Percentiles rank a stretch among this genome's conserved stretches.
phyloP scores from a whole-genome alignment of 1,140 invertebrate genomes.

The Marisa cornuarietis region DNA sequence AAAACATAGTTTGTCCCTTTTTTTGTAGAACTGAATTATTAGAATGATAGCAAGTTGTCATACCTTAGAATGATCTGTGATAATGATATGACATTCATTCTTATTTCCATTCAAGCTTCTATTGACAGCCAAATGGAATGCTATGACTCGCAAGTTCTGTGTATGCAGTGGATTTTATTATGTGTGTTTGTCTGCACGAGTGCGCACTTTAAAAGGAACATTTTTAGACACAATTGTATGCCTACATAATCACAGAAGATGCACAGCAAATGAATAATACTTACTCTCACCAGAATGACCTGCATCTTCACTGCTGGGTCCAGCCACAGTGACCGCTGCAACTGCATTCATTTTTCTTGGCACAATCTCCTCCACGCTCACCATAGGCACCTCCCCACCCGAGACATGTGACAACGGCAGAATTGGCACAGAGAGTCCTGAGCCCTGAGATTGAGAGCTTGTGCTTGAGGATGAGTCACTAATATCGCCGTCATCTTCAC shows the following conservation, averaged over 20 bases:
- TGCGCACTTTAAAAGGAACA: not conserved
- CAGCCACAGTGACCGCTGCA: conserved; percentile 20
- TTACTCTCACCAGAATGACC: conserved; percentile 46
- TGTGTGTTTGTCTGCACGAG: too few species aligned
- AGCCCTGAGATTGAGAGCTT: not conserved
- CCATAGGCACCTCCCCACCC: conserved; percentile 42
- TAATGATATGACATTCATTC: too few species aligned
- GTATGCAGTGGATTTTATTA: too few species aligned
- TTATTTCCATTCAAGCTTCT: too few species aligned
- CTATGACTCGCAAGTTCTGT: too few species aligned
- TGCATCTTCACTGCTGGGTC: conserved; percentile 29
- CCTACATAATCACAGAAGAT: not conserved
- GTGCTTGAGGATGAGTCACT: conserved; percentile 14
- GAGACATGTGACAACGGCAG: conserved; percentile 44
- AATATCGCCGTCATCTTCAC: conserved; percentile 22
- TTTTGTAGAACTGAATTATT: not conserved
- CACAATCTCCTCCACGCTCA: conserved; percentile 42
- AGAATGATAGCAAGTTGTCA: not conserved
- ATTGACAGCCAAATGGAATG: too few species aligned
- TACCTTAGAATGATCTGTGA: too few species aligned
- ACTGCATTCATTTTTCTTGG: conserved; percentile 27
- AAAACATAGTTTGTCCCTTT: not conserved
- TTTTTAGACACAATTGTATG: not conserved
- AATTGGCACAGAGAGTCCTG: conserved; percentile 39
- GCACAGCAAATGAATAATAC: conserved; percentile 12